Base-by-base conservation (phyloP, 2,797 vertebrate species). In the Sylvia borin region DNA sequence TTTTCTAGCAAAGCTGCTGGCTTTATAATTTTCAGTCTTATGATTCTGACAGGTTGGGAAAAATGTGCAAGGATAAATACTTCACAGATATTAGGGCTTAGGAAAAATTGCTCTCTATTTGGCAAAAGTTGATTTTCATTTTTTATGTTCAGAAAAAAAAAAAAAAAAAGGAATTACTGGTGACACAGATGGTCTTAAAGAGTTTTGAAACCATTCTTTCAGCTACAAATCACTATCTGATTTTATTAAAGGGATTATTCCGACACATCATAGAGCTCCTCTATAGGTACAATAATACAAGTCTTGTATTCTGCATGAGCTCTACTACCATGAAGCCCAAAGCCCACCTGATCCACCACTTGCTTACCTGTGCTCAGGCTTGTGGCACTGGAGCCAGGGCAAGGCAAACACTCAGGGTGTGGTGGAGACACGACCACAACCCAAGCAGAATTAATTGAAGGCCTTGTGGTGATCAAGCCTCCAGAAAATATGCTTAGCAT, bases 1-100 rank as follows among this genome's bases (percentile, higher is more conserved):
- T 96, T 94, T 93, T 85, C 79, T 84, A 92, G 73, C 73, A 90
- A 90, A 94, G 93, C 73, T 85, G 62, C 73, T 91, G 76, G 76
- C 55, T 88, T 80, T 78, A 76, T 78, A 81, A 80, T 92, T 91
- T 91, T 92, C 72, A 90, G 76, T 81, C 70, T 90, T 76, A 72
- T 1, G 0, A 75, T 75, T 91, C 78, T 95, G 94, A 72, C 89
- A 79, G 40, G 47, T 53, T 78, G 70, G 72, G 51, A 3, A 77
- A 89, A 85, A 74, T 87, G 47, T 73, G 58, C 48, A 31, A 83
- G 72, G 24, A 72, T 40, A 81, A 94, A 85, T 64, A 64, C 48
- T 72, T 29, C 3, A 8, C 21, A 90, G 79, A 62, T 76, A 86
- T 60, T 45, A 60, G 53, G 57, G 62, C 51, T 93, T 29, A 75